These are phyloP conservation scores for Trisateles emortualis DNA, from an alignment of 2,888 invertebrate genomes.

Conservation along the genomic window DNA sequence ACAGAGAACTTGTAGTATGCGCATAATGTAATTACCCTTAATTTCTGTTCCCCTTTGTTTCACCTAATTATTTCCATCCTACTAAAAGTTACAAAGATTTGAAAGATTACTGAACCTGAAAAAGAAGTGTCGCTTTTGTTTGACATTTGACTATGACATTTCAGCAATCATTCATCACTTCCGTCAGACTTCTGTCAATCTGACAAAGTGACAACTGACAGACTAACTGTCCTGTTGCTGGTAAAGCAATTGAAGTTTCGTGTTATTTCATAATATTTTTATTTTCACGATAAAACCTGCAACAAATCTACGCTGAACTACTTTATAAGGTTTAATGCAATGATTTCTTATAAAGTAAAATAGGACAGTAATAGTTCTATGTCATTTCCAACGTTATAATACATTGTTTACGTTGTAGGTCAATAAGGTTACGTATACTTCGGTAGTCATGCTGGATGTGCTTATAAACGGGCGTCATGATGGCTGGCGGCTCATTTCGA, in stretches of 20 bases:
- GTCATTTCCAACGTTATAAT: conserved; percentile 26
- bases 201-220: no score
- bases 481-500: conserved; percentile 74
- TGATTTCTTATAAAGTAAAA: not conserved
- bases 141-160: no score
- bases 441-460: conserved; percentile 73
- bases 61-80: no score
- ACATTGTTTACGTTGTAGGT: conserved; percentile 55
- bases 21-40: no score
- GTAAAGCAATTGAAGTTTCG: conserved; percentile 17
- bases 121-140: no score
- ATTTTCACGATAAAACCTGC: conserved; percentile 21
- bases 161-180: no score
- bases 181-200: no score
- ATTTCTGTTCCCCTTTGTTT: no score
- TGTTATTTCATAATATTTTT: conserved; percentile 38
- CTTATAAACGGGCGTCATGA: conserved; percentile 72
- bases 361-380: conserved; percentile 9
- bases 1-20: no score
- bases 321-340: conserved; percentile 11
- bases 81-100: no score
- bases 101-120: no score
- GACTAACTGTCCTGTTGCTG: no score
- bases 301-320: conserved; percentile 1
- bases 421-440: conserved; percentile 56